Evolutionary conservation across 2,888 invertebrate genomes (phyloP).

Genomic region (Acanthosoma haemorrhoidale): DNA sequence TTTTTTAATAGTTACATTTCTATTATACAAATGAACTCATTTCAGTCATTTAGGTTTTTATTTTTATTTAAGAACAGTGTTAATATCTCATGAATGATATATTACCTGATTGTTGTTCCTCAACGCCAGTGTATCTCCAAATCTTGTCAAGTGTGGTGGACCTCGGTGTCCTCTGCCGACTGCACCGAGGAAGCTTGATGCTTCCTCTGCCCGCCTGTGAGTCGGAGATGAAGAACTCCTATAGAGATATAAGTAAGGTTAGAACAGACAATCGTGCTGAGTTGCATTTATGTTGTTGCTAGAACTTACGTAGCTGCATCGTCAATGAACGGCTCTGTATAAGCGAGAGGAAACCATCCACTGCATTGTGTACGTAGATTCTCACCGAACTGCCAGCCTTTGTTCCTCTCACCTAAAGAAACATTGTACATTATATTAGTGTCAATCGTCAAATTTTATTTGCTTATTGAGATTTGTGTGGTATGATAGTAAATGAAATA

Average conservation of each 20-base stretch:
- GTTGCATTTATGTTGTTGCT: not conserved
- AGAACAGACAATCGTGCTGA: not conserved
- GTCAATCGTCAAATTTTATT: too few species aligned
- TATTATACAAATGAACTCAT: not conserved
- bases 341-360: slow-evolving; percentile 95
- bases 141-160: slow-evolving; percentile 44
- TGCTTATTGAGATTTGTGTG: too few species aligned
- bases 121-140: slow-evolving; percentile 40
- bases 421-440: too few species aligned
- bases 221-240: slow-evolving; percentile 41
- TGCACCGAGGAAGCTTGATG: slow-evolving; percentile 46
- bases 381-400: slow-evolving; percentile 97
- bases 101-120: slow-evolving; percentile 40
- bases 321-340: slow-evolving; percentile 73
- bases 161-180: slow-evolving; percentile 51
- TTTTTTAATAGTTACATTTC: not conserved
- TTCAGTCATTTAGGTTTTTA: not conserved
- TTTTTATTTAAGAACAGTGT: too few species aligned
- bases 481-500: too few species aligned
- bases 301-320: slow-evolving; percentile 40
- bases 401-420: slow-evolving; percentile 68
- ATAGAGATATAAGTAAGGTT: not conserved
- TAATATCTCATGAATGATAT: too few species aligned
- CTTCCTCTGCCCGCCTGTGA: slow-evolving; percentile 41
- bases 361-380: slow-evolving; percentile 84